These are phyloP conservation scores for cattle (Bos taurus) DNA, from an alignment of 2,113 vertebrate species.

Conservation along the genomic window DNA sequence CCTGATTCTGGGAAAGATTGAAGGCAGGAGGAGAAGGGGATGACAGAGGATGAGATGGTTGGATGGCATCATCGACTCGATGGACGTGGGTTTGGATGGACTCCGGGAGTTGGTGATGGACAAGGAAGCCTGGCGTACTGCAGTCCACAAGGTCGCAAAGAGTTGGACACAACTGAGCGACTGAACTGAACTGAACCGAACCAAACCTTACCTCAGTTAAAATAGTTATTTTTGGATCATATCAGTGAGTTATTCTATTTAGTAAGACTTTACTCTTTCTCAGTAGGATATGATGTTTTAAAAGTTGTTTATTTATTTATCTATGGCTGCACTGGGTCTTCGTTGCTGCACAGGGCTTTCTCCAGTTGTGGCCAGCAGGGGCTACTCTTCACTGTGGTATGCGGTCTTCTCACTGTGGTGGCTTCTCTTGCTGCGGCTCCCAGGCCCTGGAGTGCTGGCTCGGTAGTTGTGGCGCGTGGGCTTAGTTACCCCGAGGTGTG, in stretches of 20 bases:
- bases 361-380: not conserved
- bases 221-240: not conserved
- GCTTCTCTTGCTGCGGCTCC: not conserved
- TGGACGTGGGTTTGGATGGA: not conserved
- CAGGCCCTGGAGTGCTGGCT: not conserved
- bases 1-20: not conserved
- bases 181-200: not conserved
- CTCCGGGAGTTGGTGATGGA: not conserved
- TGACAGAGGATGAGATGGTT: not conserved
- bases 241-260: not conserved
- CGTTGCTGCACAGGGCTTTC: not conserved
- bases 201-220: not conserved
- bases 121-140: not conserved
- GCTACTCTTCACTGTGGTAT: not conserved
- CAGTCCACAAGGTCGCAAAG: rapidly evolving
- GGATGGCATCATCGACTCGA: not conserved
- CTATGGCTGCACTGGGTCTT: not conserved
- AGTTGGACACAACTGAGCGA: not conserved
- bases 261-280: not conserved
- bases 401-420: not conserved
- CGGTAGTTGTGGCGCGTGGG: not conserved
- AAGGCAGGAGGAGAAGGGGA: not conserved
- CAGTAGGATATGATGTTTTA: not conserved
- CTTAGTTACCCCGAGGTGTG: not conserved
- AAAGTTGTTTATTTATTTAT: not conserved